Evolutionary conservation across 1,140 invertebrate genomes (phyloP).

Genomic region (Ctenoplectra terminalis): DNA sequence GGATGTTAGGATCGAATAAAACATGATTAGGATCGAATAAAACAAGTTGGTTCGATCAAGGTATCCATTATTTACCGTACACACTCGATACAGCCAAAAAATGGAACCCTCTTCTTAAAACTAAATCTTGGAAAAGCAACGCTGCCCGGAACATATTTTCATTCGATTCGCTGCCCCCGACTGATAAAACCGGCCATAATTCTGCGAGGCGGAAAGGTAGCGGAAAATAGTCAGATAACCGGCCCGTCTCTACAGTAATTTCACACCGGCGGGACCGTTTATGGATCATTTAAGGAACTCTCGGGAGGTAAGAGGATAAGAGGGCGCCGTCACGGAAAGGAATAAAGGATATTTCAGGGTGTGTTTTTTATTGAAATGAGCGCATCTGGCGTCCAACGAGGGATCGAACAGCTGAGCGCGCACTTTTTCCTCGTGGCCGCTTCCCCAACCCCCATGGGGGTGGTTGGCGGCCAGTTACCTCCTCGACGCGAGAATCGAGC

Average conservation of each 20-base stretch:
- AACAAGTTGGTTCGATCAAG: too few relatives aligned
- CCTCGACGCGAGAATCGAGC: slow-evolving; percentile 64
- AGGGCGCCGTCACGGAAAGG: not conserved
- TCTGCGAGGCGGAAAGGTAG: not conserved
- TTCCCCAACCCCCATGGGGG: not conserved
- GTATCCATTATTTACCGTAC: not conserved
- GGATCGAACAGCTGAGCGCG: slow-evolving; percentile 64
- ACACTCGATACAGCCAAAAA: not conserved
- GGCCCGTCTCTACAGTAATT: slow-evolving; percentile 47
- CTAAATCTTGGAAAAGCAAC: not conserved
- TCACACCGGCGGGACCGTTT: slow-evolving; percentile 43
- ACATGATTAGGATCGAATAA: too few relatives aligned
- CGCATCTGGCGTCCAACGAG: slow-evolving; percentile 63
- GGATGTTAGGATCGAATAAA: too few relatives aligned
- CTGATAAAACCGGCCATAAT: slow-evolving; percentile 27
- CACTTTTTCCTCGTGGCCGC: slow-evolving; percentile 65
- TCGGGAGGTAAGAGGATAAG: slow-evolving; percentile 44
- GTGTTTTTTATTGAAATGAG: slow-evolving; percentile 72
- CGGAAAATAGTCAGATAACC: slow-evolving; percentile 37
- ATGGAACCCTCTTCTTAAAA: too few relatives aligned
- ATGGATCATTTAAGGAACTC: slow-evolving; percentile 60
- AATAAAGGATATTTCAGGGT: slow-evolving; percentile 47
- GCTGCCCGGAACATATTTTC: slow-evolving; percentile 13
- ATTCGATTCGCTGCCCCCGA: slow-evolving; percentile 11
- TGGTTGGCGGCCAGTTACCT: slow-evolving; percentile 41